Conservation (phyloP, 2,797 vertebrate genomes). For the Salarias fasciatus region DNA sequence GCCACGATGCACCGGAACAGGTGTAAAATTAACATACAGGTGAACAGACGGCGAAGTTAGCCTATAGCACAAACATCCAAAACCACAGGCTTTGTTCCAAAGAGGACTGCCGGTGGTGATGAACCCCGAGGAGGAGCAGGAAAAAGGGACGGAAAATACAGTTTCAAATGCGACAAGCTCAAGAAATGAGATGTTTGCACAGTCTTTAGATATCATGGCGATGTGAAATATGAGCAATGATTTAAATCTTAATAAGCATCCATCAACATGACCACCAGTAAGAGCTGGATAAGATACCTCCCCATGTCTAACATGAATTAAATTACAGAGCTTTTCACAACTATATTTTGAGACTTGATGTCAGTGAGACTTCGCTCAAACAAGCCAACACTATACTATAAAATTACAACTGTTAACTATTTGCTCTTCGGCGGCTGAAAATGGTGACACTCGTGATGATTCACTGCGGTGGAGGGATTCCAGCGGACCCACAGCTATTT, state of each 20-base stretch:
- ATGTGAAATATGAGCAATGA: background rate
- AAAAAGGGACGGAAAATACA: no score
- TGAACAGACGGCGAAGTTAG: constrained; percentile 61
- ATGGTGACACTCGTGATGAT: constrained; percentile 52
- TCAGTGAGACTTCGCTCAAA: constrained; percentile 3
- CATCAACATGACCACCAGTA: no score
- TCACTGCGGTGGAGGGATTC: constrained; percentile 64
- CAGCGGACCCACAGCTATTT: constrained; percentile 58
- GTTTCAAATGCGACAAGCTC: no score
- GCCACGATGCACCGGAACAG: constrained; percentile 38
- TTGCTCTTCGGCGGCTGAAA: constrained; percentile 34
- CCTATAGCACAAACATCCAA: constrained; percentile 43
- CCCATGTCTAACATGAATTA: no score
- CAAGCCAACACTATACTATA: constrained; percentile 12
- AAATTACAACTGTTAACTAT: constrained; percentile 44
- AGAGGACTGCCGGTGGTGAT: constrained; percentile 26
- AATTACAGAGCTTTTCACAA: background rate
- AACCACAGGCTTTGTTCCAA: constrained; percentile 33
- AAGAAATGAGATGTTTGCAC: background rate
- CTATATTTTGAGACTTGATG: background rate
- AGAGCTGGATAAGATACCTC: no score
- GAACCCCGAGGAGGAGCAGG: constrained; percentile 21
- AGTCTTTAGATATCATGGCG: constrained; percentile 1
- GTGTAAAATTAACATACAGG: constrained; percentile 63
- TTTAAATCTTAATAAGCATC: no score